Conservation (phyloP, 2,113 vertebrate genomes). For the Tauraco erythrolophus region DNA sequence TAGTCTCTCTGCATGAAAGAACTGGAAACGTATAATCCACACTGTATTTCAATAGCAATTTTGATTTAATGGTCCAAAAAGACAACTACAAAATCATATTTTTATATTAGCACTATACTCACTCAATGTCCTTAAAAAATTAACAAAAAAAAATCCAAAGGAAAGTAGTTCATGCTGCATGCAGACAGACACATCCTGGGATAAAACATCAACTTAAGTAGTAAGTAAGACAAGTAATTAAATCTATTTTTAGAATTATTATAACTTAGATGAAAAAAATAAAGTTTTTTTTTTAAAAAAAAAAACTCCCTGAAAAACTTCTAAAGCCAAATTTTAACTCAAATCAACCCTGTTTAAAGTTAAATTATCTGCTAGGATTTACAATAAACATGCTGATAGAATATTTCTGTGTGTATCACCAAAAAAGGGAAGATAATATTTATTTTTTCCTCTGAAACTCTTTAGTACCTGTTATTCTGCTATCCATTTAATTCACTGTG, state of each 20-base stretch:
- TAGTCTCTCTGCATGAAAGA: not conserved
- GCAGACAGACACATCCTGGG: not conserved
- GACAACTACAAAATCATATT: not conserved
- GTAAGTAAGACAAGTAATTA: not conserved
- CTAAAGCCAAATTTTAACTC: not conserved
- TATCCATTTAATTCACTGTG: not conserved
- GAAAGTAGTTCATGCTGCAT: not conserved
- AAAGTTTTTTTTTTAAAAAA: not conserved
- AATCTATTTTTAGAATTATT: not conserved
- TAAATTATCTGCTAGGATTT: not conserved
- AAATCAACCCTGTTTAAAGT: not conserved
- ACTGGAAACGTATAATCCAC: not conserved
- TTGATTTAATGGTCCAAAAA: not conserved
- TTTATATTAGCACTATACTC: not conserved
- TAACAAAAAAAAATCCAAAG: not conserved
- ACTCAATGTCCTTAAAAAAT: not conserved
- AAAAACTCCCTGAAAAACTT: not conserved
- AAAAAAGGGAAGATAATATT: not conserved
- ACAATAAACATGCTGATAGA: not conserved
- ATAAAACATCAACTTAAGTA: not conserved
- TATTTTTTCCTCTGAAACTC: not conserved
- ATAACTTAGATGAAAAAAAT: not conserved
- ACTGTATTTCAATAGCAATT: not conserved
- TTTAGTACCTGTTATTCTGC: not conserved
- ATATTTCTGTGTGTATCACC: not conserved